Percentiles rank a stretch among this genome's conserved stretches.
Conservation (phyloP, 2,888 invertebrate genomes). For the Xanthia togata region DNA sequence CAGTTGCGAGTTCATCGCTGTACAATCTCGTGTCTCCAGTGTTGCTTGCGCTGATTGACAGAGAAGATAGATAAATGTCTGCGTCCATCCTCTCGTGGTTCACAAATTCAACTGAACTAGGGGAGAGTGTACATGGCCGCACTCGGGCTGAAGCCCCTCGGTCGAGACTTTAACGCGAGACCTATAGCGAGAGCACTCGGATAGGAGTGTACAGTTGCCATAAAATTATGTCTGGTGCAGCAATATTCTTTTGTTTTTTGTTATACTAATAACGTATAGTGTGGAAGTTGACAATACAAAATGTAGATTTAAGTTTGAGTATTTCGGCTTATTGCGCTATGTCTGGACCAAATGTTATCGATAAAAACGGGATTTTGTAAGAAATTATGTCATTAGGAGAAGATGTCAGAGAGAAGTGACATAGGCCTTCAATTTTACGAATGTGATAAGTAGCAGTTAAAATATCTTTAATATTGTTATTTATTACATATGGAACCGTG, state of each 20-base stretch:
- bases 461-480: constrained; percentile 60
- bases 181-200: too few relatives aligned
- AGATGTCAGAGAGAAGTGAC: constrained; percentile 34
- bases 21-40: too few relatives aligned
- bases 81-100: too few relatives aligned
- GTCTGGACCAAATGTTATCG: constrained; percentile 32
- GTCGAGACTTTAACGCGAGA: too few relatives aligned
- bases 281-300: constrained; percentile 56
- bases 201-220: too few relatives aligned
- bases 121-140: too few relatives aligned
- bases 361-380: constrained; percentile 35
- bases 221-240: constrained; percentile 19
- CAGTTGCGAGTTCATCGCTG: too few relatives aligned
- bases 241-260: constrained; percentile 25
- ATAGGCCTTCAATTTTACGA: constrained; percentile 51
- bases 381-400: constrained; percentile 11
- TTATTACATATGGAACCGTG: constrained; percentile 58
- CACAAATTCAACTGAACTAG: too few relatives aligned
- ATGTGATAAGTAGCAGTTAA: constrained; percentile 66
- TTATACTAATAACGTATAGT: neutral
- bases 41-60: too few relatives aligned
- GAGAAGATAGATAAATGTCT: too few relatives aligned
- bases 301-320: constrained; percentile 51
- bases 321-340: constrained; percentile 35
- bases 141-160: too few relatives aligned